These are phyloP conservation scores for Notospermus geniculatus DNA, from an alignment of 1,140 invertebrate genomes.

Conservation along the genomic window DNA sequence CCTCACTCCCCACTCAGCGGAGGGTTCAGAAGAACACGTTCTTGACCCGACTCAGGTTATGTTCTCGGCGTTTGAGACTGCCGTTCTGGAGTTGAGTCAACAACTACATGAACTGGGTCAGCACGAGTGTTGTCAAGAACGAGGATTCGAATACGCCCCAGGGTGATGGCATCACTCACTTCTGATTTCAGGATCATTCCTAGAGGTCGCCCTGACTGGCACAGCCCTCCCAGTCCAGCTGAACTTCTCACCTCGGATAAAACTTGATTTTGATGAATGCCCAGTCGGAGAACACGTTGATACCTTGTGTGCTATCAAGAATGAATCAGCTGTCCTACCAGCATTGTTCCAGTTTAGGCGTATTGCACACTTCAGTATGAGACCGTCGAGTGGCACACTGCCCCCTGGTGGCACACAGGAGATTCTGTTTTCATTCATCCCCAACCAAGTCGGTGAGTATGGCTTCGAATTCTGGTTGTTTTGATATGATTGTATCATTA, in stretches of 20 bases:
- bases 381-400: constrained; percentile 49
- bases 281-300: constrained; percentile 49
- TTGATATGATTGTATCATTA: too few species aligned
- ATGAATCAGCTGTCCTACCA: constrained; percentile 46
- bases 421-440: constrained; percentile 52
- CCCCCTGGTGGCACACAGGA: constrained; percentile 42
- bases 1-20: too few species aligned
- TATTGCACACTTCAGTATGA: constrained; percentile 51
- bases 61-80: too few species aligned
- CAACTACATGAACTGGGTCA: too few species aligned
- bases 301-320: constrained; percentile 43
- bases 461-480: background rate
- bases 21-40: too few species aligned
- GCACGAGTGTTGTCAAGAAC: too few species aligned
- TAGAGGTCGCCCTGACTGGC: constrained; percentile 53
- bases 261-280: constrained; percentile 52
- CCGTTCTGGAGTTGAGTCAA: too few species aligned
- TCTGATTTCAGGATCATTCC: constrained; percentile 23
- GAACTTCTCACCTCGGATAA: constrained; percentile 37
- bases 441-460: constrained; percentile 52
- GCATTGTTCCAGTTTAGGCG: constrained; percentile 46
- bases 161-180: background rate
- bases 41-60: too few species aligned
- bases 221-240: constrained; percentile 53
- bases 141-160: too few species aligned